Base-by-base conservation (phyloP, 1,140 invertebrate species). In the Ceratina japonica region DNA sequence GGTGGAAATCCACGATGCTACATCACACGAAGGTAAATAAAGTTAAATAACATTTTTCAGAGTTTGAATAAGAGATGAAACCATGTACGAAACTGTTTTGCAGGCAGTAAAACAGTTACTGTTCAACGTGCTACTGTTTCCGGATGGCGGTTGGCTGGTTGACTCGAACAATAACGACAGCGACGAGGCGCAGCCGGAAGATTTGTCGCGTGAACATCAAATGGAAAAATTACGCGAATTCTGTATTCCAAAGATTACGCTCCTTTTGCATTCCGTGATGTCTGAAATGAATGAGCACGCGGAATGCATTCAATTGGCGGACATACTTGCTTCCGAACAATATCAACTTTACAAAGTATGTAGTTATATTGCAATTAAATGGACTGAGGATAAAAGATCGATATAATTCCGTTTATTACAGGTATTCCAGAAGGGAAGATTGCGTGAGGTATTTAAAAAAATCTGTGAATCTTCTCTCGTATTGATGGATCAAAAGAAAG, bases 81-180 rank as follows among this genome's bases (percentile, higher is more conserved):
- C 0, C n/a, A 61, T 62, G 5, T 62, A 16, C 24, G 5, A 31
- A 16, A 62, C 75, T 8, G n/a, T 80, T 58, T 90, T 89, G 73
- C 82, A 95, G 96, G 94, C 93, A 79, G 96, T 97, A 0, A 96
- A 96, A 84, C 95, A 96, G 64, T 93, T 96, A 44, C 92, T 99
- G 1, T 98, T 97, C 91, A 98, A 98, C 92, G 96, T 98, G 10
- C 89, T 99, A 31, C 89, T 98, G 2, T 98, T 98, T 89, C 96
- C 97, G 56, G 96, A 97, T 83, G 96, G 96, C 59, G 97, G 97
- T 44, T 99, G 98, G 98, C 93, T 99, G 73, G 94, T 95, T 27
- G 97, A 98, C 90, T 93, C 94, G 8, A 93, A 92, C 76, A 92
- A 93, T 72, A 92, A 93, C 71, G 91, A 91, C 2, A 89, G 89